Percentiles rank a stretch among this genome's conserved stretches.
These are phyloP conservation scores for Lycaon pictus DNA, from an alignment of 2,113 vertebrate species.

Conservation along the genomic window DNA sequence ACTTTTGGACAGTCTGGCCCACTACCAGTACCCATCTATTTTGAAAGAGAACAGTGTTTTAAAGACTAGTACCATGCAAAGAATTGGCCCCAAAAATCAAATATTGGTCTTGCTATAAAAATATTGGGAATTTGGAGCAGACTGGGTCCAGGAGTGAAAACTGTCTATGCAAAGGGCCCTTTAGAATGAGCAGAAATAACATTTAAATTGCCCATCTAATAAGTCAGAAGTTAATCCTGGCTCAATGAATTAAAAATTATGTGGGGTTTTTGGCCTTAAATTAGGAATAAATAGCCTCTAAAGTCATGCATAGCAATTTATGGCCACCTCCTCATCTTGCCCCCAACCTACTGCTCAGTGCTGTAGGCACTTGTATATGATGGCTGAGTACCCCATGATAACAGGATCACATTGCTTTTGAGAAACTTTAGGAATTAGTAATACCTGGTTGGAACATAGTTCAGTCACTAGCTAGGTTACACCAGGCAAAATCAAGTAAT, in stretches of 20 bases:
- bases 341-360: not conserved
- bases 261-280: not conserved
- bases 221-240: not conserved
- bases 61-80: constrained; percentile 34
- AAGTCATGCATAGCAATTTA: not conserved
- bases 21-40: constrained; percentile 21
- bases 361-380: not conserved
- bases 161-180: not conserved
- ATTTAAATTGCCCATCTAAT: constrained; percentile 7
- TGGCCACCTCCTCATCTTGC: not conserved
- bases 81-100: constrained; percentile 55
- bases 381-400: not conserved
- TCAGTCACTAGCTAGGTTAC: not conserved
- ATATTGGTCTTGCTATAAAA: constrained; percentile 17
- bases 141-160: not conserved
- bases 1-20: constrained; percentile 16
- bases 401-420: not conserved
- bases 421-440: not conserved
- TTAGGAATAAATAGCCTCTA: not conserved
- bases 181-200: not conserved
- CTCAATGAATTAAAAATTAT: constrained; percentile 28
- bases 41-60: constrained; percentile 38
- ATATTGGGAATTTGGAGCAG: constrained; percentile 32
- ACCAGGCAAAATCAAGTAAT: not conserved
- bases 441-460: not conserved